Conservation (phyloP, 2,888 invertebrate species). For the Scaptomyza cyrtandrae region DNA sequence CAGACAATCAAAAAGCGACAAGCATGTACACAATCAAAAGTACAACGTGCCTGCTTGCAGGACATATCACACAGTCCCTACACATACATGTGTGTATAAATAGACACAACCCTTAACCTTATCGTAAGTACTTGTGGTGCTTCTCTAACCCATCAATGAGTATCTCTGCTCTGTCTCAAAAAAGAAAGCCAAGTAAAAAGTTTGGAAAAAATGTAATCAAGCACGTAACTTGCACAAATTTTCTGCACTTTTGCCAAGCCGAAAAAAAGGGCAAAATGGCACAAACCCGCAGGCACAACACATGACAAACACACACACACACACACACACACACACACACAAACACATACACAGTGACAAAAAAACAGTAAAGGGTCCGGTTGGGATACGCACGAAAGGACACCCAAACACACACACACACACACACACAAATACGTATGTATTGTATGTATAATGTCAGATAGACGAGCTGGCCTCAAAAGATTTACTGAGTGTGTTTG, state of each 20-base stretch:
- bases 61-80: conserved; percentile 29
- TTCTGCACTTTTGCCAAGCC: conserved; percentile 74
- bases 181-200: conserved; percentile 45
- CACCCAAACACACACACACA: conserved; percentile 13
- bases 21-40: conserved; percentile 28
- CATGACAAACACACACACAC: conserved; percentile 25
- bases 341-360: conserved; percentile 21
- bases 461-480: conserved; percentile 61
- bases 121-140: conserved; percentile 45
- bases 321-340: conserved; percentile 29
- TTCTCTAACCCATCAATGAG: conserved; percentile 43
- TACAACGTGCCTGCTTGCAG: conserved; percentile 17
- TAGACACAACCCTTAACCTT: conserved; percentile 49
- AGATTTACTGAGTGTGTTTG: conserved; percentile 63
- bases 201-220: conserved; percentile 75
- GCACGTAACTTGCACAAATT: conserved; percentile 79
- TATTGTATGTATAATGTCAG: conserved; percentile 18
- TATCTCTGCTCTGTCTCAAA: conserved; percentile 11
- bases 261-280: conserved; percentile 43
- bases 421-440: conserved; percentile 4
- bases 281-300: conserved; percentile 58
- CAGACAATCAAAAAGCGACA: neutral
- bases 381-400: conserved; percentile 44
- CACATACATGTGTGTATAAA: conserved; percentile 6
- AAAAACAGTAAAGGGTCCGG: conserved; percentile 6